A percentile compares a stretch with the other conserved stretches of the same genome.
Evolutionary conservation across 2,797 vertebrate species (phyloP).

Genomic region (Cossypha caffra): DNA sequence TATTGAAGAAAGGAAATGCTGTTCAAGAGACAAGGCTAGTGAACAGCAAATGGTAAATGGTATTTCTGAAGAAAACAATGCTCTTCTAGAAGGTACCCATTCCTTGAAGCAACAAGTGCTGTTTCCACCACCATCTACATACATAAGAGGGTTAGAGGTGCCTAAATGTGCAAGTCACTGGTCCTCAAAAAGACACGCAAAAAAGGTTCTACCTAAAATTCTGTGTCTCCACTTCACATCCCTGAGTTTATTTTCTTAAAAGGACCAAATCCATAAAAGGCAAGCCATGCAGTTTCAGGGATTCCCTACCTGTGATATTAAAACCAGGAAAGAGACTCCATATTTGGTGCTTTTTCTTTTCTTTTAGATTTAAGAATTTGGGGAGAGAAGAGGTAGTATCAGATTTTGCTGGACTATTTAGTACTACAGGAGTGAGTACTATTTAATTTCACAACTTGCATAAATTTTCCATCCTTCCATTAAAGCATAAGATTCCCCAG

Average conservation of each 20-base stretch:
- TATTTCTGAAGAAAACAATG: neutral
- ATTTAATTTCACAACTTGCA: neutral
- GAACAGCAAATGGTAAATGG: neutral
- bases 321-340: neutral
- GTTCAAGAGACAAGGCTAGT: neutral
- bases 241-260: neutral
- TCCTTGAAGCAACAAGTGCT: neutral
- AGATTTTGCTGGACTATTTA: neutral
- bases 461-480: neutral
- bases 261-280: neutral
- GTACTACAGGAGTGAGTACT: neutral
- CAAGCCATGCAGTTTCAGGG: neutral
- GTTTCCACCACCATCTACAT: neutral
- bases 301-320: neutral
- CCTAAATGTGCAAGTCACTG: neutral
- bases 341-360: neutral
- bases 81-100: neutral
- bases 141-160: neutral
- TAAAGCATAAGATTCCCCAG: neutral
- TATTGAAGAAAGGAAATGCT: neutral
- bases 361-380: neutral
- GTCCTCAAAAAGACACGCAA: neutral
- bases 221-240: neutral
- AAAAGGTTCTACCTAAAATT: neutral
- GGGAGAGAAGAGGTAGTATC: neutral